Conservation (phyloP, 2,888 invertebrate genomes). For the Lasiommata megera region DNA sequence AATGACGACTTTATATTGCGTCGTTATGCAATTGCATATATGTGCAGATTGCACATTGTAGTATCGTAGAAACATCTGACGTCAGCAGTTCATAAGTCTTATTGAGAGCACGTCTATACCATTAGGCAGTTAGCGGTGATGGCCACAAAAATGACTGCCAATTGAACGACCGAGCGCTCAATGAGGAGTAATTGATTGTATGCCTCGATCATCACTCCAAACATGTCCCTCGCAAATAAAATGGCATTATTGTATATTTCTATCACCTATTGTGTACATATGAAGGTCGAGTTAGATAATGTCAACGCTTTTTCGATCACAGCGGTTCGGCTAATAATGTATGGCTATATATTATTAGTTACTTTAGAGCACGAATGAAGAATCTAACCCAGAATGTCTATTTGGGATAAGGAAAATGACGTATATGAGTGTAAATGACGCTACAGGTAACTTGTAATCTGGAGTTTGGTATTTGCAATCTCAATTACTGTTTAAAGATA, state of each 20-base stretch:
- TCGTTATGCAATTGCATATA: neutral
- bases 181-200: slow-evolving; percentile 71
- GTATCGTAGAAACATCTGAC: slow-evolving; percentile 10
- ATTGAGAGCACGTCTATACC: slow-evolving; percentile 33
- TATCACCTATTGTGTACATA: slow-evolving; percentile 29
- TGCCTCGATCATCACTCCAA: slow-evolving; percentile 55
- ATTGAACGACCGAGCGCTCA: slow-evolving; percentile 69
- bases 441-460: too few relatives aligned
- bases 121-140: slow-evolving; percentile 45
- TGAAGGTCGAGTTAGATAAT: slow-evolving; percentile 21
- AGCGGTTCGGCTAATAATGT: neutral
- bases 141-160: slow-evolving; percentile 60
- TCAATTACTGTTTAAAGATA: too few relatives aligned
- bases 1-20: too few relatives aligned
- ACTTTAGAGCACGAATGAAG: neutral
- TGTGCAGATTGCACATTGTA: neutral
- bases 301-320: slow-evolving; percentile 9
- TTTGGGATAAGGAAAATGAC: too few relatives aligned
- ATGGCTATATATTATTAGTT: neutral
- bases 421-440: too few relatives aligned
- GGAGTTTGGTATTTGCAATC: too few relatives aligned
- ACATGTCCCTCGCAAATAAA: slow-evolving; percentile 32
- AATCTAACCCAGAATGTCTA: too few relatives aligned
- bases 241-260: slow-evolving; percentile 26
- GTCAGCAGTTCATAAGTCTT: slow-evolving; percentile 24